phyloP scores from a whole-genome alignment of 2,113 vertebrate species.

The Coryphaenoides rupestris region DNA sequence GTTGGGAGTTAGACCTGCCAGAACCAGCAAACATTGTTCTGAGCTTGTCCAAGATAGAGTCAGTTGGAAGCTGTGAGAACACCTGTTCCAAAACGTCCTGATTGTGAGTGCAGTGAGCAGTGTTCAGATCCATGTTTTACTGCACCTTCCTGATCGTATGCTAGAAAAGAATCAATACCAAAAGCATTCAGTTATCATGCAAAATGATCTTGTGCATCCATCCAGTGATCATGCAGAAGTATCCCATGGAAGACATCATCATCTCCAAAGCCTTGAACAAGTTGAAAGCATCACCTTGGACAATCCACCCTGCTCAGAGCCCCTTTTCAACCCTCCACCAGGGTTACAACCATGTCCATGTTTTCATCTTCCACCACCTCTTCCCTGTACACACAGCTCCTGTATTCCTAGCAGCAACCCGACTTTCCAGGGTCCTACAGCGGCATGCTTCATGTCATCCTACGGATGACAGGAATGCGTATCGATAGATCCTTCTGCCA shows the following conservation, averaged over 20 bases:
- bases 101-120: conserved; percentile 37
- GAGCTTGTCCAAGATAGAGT: conserved; percentile 63
- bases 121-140: conserved; percentile 10
- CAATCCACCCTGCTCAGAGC: conserved; percentile 45
- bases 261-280: conserved; percentile 3
- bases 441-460: conserved; percentile 9
- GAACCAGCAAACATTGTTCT: conserved; percentile 62
- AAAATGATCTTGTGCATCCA: neutral
- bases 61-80: conserved; percentile 20
- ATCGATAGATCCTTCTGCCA: too few relatives aligned
- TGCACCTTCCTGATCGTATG: conserved; percentile 1
- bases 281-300: conserved; percentile 18
- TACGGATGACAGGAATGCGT: conserved; percentile 2
- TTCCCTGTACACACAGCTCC: neutral
- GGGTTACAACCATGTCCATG: conserved; percentile 26
- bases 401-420: conserved; percentile 2
- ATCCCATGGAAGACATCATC: too few relatives aligned
- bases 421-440: conserved; percentile 1
- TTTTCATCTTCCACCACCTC: conserved; percentile 9
- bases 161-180: neutral
- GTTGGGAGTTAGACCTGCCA: conserved; percentile 42
- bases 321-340: conserved; percentile 12
- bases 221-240: conserved; percentile 22
- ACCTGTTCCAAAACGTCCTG: conserved; percentile 26
- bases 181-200: conserved; percentile 22